Evolutionary conservation across 1,140 invertebrate genomes (phyloP).

Genomic region (Magallana ariakensis): DNA sequence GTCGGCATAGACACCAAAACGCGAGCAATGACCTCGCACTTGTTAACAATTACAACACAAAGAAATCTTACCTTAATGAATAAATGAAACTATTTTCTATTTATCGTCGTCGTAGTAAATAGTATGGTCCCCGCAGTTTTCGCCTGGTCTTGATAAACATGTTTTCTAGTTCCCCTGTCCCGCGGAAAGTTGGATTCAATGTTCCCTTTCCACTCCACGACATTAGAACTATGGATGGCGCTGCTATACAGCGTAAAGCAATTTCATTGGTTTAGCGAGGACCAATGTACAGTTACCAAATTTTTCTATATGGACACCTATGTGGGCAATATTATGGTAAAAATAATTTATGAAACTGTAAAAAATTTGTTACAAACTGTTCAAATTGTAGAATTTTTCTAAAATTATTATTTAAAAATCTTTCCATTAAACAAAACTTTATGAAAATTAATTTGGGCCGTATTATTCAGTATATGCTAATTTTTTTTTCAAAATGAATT

Average conservation of each 20-base stretch:
- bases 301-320: too few relatives aligned
- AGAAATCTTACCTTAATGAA: slow-evolving; percentile 26
- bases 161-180: slow-evolving; percentile 17
- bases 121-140: neutral
- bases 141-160: slow-evolving; percentile 27
- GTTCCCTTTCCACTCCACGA: neutral
- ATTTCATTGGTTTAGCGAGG: neutral
- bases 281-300: neutral
- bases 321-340: too few relatives aligned
- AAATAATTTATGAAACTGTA: too few relatives aligned
- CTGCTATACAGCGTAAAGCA: neutral
- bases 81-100: neutral
- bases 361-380: too few relatives aligned
- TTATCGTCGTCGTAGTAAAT: slow-evolving; percentile 5
- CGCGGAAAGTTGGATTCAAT: neutral
- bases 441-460: too few relatives aligned
- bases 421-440: too few relatives aligned
- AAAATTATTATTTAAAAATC: too few relatives aligned
- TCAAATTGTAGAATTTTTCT: too few relatives aligned
- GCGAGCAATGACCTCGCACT: slow-evolving; percentile 31
- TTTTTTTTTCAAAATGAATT: too few relatives aligned
- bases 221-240: slow-evolving; percentile 26
- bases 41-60: neutral
- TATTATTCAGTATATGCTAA: too few relatives aligned
- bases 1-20: slow-evolving; percentile 35